phyloP scores from a whole-genome alignment of 2,888 invertebrate genomes.

The Tethea ocularis region DNA sequence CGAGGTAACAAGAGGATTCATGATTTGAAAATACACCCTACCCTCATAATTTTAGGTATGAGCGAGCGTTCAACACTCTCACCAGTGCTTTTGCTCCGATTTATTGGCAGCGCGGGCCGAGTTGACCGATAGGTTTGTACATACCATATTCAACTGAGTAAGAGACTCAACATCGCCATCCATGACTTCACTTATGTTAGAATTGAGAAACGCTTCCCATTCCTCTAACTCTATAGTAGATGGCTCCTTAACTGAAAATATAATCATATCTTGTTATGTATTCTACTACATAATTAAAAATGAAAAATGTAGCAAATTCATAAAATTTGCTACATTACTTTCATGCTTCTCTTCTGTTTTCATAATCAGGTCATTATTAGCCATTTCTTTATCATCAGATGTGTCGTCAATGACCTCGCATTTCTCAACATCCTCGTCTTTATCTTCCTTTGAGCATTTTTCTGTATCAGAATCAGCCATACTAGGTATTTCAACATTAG shows the following conservation, averaged over 20 bases:
- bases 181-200: conserved; percentile 92
- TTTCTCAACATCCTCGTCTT: conserved; percentile 73
- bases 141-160: conserved; percentile 87
- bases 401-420: conserved; percentile 74
- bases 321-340: conserved; percentile 40
- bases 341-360: conserved; percentile 62
- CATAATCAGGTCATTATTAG: conserved; percentile 66
- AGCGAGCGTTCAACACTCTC: too few relatives aligned
- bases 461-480: conserved; percentile 54
- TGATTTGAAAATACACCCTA: too few relatives aligned
- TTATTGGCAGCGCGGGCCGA: too few relatives aligned
- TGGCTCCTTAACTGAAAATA: conserved; percentile 72
- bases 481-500: conserved; percentile 62
- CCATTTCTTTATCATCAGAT: conserved; percentile 68
- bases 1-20: too few relatives aligned
- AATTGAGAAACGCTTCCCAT: conserved; percentile 92
- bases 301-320: conserved; percentile 4
- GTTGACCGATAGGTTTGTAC: conserved; percentile 29
- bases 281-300: conserved; percentile 10
- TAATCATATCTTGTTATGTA: neutral
- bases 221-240: conserved; percentile 92
- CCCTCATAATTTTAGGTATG: too few relatives aligned
- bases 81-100: too few relatives aligned
- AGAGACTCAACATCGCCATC: conserved; percentile 90
- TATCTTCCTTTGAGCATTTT: conserved; percentile 70